phyloP scores from a whole-genome alignment of 2,888 invertebrate species.

The Apodemia duryi region DNA sequence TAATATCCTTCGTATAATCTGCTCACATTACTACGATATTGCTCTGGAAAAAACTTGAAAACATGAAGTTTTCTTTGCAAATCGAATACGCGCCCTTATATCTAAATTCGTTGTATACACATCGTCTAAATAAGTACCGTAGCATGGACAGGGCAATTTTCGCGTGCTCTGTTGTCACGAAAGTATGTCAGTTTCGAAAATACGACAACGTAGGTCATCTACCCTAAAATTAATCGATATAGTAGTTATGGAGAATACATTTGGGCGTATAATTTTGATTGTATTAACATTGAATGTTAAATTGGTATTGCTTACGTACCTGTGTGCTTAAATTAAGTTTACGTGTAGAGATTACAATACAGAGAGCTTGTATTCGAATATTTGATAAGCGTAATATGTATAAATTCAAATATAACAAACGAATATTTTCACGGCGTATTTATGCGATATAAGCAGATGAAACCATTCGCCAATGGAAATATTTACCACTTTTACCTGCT shows the following conservation, averaged over 20 bases:
- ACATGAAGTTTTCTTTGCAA: too few species aligned
- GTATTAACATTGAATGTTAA: not conserved
- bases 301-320: not conserved
- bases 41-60: too few species aligned
- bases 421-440: too few species aligned
- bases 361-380: not conserved
- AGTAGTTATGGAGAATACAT: slow-evolving; percentile 2
- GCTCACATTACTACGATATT: too few species aligned
- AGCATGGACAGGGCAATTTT: slow-evolving; percentile 53
- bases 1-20: too few species aligned
- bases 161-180: slow-evolving; percentile 59
- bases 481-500: too few species aligned
- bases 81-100: too few species aligned
- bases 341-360: not conserved
- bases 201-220: slow-evolving; percentile 41
- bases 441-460: too few species aligned
- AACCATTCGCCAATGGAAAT: too few species aligned
- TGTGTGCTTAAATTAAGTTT: slow-evolving; percentile 2
- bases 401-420: not conserved
- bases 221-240: slow-evolving; percentile 28
- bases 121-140: slow-evolving; percentile 3
- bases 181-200: slow-evolving; percentile 50
- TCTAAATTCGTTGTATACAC: too few species aligned
- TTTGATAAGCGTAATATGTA: not conserved
- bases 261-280: not conserved